Conservation (phyloP, 2,797 vertebrate species). For the Protosalanx chinensis region DNA sequence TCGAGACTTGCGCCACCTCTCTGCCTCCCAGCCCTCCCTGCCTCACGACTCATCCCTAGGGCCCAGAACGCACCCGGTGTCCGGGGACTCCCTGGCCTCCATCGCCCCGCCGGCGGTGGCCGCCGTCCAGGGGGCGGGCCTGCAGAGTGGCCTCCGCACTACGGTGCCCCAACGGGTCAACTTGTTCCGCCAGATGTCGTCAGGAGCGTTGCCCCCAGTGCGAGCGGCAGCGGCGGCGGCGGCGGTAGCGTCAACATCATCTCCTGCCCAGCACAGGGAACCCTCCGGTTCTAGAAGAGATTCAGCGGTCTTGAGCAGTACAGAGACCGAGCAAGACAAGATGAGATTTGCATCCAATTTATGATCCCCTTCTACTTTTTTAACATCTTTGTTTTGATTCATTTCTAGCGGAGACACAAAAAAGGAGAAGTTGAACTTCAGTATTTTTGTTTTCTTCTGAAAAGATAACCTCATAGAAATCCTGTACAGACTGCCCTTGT, state of each 20-base stretch:
- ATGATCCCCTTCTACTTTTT: constrained; percentile 82
- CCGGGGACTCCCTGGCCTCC: constrained; percentile 90
- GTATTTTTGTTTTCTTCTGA: constrained; percentile 77
- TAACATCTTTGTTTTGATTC: constrained; percentile 65
- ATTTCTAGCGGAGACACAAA: constrained; percentile 76
- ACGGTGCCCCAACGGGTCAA: constrained; percentile 87
- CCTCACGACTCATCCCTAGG: constrained; percentile 89
- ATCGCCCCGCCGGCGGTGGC: constrained; percentile 77
- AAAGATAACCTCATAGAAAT: constrained; percentile 83
- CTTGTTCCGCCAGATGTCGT: constrained; percentile 97
- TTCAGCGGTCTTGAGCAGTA: constrained; percentile 87
- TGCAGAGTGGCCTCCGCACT: constrained; percentile 78
- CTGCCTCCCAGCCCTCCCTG: constrained; percentile 95
- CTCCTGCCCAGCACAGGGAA: constrained; percentile 81
- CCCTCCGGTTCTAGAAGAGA: constrained; percentile 80
- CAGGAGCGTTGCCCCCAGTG: constrained; percentile 87
- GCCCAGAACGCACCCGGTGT: constrained; percentile 83
- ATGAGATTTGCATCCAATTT: constrained; percentile 97
- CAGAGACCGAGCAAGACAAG: constrained; percentile 95
- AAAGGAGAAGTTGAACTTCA: constrained; percentile 67
- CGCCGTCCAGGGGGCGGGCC: constrained; percentile 71
- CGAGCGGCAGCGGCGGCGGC: constrained; percentile 67
- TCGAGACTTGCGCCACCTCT: constrained; percentile 90
- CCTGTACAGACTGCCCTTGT: constrained; percentile 85
- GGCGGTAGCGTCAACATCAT: constrained; percentile 58